Percentiles rank a stretch among this genome's conserved stretches.
These are phyloP conservation scores for Emys orbicularis DNA, from an alignment of 2,797 vertebrate genomes.

Conservation along the genomic window DNA sequence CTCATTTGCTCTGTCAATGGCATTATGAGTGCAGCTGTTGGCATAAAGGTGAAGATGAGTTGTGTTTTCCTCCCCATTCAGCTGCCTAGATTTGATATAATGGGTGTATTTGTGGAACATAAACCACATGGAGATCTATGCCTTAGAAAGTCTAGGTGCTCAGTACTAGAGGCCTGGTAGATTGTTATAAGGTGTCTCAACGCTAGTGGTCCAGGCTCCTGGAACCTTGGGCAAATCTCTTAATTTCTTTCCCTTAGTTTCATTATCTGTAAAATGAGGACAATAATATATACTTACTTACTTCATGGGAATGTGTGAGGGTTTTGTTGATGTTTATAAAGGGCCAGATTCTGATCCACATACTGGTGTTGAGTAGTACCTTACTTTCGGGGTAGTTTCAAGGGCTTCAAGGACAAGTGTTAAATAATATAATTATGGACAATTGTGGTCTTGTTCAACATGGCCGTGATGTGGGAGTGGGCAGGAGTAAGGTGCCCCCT, in stretches of 20 bases:
- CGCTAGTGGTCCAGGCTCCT: neutral
- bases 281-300: neutral
- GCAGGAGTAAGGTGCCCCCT: neutral
- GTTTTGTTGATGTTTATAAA: neutral
- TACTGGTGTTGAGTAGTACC: neutral
- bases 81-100: neutral
- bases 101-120: neutral
- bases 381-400: neutral
- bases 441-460: neutral
- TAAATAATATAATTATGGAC: neutral
- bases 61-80: neutral
- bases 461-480: neutral
- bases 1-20: neutral
- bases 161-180: neutral
- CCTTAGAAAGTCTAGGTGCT: neutral
- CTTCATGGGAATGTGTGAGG: rapidly evolving
- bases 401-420: neutral
- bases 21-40: neutral
- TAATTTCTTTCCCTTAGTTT: neutral
- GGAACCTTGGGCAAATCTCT: neutral
- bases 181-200: neutral
- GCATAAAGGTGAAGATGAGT: neutral
- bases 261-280: neutral
- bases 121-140: neutral
- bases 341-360: neutral